phyloP scores from a whole-genome alignment of 2,888 invertebrate species.

The Callyntrura guangdongensis region DNA sequence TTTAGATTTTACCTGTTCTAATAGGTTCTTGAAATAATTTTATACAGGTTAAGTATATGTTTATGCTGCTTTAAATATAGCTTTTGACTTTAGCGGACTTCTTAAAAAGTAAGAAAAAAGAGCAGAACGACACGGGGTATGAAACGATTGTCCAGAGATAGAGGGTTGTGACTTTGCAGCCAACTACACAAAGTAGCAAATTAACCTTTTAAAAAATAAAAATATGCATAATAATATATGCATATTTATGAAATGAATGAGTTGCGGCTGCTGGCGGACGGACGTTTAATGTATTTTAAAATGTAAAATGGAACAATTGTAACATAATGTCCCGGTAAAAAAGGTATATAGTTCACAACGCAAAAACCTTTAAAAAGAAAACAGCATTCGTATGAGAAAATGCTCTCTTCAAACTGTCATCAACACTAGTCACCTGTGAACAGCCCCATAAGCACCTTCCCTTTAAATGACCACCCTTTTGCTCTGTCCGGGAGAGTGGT shows the following conservation, averaged over 20 bases:
- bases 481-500: slow-evolving; percentile 46
- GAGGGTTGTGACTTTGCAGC: slow-evolving; percentile 59
- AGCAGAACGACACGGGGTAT: slow-evolving; percentile 36
- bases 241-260: slow-evolving; percentile 38
- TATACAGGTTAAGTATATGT: slow-evolving; percentile 65
- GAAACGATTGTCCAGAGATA: slow-evolving; percentile 62
- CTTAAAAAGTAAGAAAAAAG: slow-evolving; percentile 58
- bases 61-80: slow-evolving; percentile 61
- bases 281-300: slow-evolving; percentile 65
- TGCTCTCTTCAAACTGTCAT: neutral
- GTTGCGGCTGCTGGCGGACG: slow-evolving; percentile 5
- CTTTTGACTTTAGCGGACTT: slow-evolving; percentile 44
- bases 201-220: slow-evolving; percentile 34
- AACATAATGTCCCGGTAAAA: neutral
- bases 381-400: neutral
- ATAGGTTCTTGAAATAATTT: slow-evolving; percentile 39
- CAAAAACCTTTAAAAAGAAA: neutral
- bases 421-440: neutral
- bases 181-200: slow-evolving; percentile 24
- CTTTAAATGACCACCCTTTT: slow-evolving; percentile 57
- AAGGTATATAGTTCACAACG: neutral
- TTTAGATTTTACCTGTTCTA: slow-evolving; percentile 48
- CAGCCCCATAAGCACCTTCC: slow-evolving; percentile 31
- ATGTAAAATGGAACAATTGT: slow-evolving; percentile 40
- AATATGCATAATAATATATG: slow-evolving; percentile 48